These are phyloP conservation scores for Apodemus sylvaticus DNA, from an alignment of 2,113 vertebrate genomes.

Conservation along the genomic window DNA sequence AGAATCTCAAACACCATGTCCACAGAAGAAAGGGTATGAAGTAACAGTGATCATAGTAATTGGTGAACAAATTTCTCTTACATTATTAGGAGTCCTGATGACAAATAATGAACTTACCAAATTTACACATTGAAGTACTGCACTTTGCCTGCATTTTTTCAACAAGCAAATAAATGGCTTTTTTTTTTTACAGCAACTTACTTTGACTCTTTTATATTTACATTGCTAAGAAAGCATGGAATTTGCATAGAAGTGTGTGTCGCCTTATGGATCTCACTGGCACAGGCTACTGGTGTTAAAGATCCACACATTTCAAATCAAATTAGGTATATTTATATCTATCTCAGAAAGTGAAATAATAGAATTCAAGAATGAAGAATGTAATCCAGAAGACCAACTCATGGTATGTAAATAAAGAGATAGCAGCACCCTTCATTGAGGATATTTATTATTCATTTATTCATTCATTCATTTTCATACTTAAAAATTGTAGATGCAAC, in stretches of 20 bases:
- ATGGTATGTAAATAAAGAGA: slow-evolving; percentile 68
- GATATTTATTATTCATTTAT: background rate
- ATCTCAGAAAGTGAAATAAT: slow-evolving; percentile 63
- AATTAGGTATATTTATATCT: slow-evolving; percentile 69
- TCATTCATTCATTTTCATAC: slow-evolving; percentile 31
- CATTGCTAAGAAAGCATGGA: background rate
- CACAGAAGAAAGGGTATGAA: background rate
- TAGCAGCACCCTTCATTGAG: slow-evolving; percentile 45
- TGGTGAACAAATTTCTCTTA: background rate
- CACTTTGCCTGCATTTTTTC: slow-evolving; percentile 61
- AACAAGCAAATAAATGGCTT: background rate
- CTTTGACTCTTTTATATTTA: slow-evolving; percentile 52
- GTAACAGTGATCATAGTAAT: background rate
- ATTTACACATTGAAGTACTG: background rate
- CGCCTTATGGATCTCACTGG: slow-evolving; percentile 69
- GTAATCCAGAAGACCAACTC: slow-evolving; percentile 72
- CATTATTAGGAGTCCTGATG: background rate
- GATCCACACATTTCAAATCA: slow-evolving; percentile 72
- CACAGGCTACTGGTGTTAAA: slow-evolving; percentile 63
- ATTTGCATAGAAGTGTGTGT: background rate
- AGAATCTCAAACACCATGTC: slow-evolving; percentile 19
- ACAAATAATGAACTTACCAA: slow-evolving; percentile 50
- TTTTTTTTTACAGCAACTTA: slow-evolving; percentile 25
- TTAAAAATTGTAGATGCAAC: background rate
- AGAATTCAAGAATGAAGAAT: slow-evolving; percentile 63